Evolutionary conservation across 2,888 invertebrate species (phyloP).

Genomic region (Drosophila paracracens): DNA sequence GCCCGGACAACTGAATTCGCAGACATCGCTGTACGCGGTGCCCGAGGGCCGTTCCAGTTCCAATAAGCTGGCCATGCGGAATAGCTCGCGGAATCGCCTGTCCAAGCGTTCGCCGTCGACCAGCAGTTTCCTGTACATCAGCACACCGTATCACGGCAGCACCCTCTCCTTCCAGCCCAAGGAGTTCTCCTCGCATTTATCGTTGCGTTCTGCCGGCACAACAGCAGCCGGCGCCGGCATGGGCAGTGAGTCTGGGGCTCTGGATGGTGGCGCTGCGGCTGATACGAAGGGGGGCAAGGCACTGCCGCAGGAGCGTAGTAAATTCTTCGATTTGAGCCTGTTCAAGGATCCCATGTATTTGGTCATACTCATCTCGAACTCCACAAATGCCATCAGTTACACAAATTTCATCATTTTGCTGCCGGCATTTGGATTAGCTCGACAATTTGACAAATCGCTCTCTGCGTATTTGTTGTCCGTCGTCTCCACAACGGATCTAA

Average conservation of each 20-base stretch:
- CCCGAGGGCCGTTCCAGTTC: slow-evolving; percentile 87
- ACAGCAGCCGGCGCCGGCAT: slow-evolving; percentile 78
- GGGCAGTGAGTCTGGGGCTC: slow-evolving; percentile 52
- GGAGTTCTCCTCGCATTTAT: slow-evolving; percentile 92
- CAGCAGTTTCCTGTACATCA: slow-evolving; percentile 93
- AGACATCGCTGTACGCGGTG: slow-evolving; percentile 89
- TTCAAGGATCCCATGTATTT: slow-evolving; percentile 92
- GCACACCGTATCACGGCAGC: slow-evolving; percentile 94
- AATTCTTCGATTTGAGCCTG: slow-evolving; percentile 91
- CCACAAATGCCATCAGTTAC: slow-evolving; percentile 94
- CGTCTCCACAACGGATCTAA: slow-evolving; percentile 92
- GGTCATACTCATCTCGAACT: slow-evolving; percentile 93
- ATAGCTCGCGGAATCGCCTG: slow-evolving; percentile 85
- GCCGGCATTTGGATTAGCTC: slow-evolving; percentile 90
- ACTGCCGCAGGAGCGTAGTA: slow-evolving; percentile 77
- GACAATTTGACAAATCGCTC: slow-evolving; percentile 89
- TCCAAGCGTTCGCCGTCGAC: slow-evolving; percentile 91
- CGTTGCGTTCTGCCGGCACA: slow-evolving; percentile 88
- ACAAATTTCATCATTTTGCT: slow-evolving; percentile 94
- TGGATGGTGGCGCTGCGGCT: slow-evolving; percentile 64
- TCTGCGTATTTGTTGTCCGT: slow-evolving; percentile 92
- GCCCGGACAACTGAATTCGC: slow-evolving; percentile 87
- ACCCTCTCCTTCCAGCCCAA: slow-evolving; percentile 92
- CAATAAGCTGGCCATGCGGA: slow-evolving; percentile 76
- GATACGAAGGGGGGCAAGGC: slow-evolving; percentile 34